These are phyloP conservation scores for Phengaris arion DNA, from an alignment of 2,888 invertebrate species.

Conservation along the genomic window DNA sequence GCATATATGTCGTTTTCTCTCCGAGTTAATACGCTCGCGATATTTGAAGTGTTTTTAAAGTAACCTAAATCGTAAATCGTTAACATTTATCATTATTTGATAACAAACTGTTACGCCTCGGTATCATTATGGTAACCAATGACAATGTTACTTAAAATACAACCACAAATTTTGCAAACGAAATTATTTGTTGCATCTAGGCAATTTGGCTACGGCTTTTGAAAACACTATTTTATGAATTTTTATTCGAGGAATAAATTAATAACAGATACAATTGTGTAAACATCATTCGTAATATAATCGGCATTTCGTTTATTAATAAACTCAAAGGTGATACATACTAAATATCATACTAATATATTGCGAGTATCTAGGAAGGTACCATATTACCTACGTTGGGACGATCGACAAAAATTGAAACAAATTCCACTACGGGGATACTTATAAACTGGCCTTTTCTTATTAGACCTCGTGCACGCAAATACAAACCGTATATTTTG, in stretches of 20 bases:
- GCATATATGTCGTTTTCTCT: constrained; percentile 62
- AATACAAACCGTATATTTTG: too few species aligned
- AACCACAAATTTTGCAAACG: constrained; percentile 27
- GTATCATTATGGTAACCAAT: background rate
- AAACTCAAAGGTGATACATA: background rate
- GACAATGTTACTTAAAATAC: constrained; percentile 16
- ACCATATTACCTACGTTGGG: too few species aligned
- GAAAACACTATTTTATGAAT: constrained; percentile 35
- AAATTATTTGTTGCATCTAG: constrained; percentile 21
- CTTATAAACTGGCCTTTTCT: too few species aligned
- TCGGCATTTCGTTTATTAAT: background rate
- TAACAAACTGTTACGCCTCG: constrained; percentile 30
- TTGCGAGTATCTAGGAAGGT: too few species aligned
- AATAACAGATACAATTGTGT: constrained; percentile 27
- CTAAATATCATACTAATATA: too few species aligned
- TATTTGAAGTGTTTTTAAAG: constrained; percentile 2
- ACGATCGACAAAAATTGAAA: too few species aligned
- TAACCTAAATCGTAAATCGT: constrained; percentile 22
- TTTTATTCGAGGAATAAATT: constrained; percentile 37
- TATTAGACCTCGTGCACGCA: too few species aligned
- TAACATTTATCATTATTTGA: constrained; percentile 33
- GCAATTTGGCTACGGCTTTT: background rate
- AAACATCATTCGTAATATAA: constrained; percentile 16
- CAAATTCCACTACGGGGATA: too few species aligned
- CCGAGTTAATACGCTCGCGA: constrained; percentile 34